phyloP scores from a whole-genome alignment of 2,113 vertebrate genomes.

The Xiphophorus couchianus region DNA sequence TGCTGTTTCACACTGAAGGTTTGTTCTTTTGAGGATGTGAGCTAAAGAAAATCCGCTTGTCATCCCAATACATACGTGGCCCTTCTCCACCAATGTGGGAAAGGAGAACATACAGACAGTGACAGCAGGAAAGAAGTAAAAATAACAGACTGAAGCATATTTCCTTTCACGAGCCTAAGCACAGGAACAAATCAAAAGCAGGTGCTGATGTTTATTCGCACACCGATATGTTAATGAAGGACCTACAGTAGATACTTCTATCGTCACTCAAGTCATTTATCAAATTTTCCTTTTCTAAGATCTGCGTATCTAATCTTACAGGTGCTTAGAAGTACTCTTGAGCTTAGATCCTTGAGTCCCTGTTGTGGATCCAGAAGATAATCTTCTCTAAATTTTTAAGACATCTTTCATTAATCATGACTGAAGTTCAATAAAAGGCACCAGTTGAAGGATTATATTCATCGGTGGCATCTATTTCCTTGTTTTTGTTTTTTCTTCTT shows the following conservation, averaged over 20 bases:
- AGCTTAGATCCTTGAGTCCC: constrained; percentile 11
- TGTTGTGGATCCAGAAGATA: constrained; percentile 41
- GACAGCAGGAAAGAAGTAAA: constrained; percentile 4
- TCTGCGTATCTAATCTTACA: constrained; percentile 1
- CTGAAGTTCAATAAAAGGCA: constrained; percentile 38
- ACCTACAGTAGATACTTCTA: constrained; percentile 3
- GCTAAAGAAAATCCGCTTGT: constrained; percentile 53
- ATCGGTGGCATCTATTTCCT: constrained; percentile 28
- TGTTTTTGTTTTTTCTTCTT: background rate
- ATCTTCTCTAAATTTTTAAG: constrained; percentile 38
- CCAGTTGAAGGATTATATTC: background rate
- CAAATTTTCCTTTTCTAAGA: constrained; percentile 11
- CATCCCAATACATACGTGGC: constrained; percentile 41
- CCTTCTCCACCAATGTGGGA: constrained; percentile 13
- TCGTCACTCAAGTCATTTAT: constrained; percentile 4
- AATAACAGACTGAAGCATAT: background rate
- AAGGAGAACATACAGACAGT: constrained; percentile 1
- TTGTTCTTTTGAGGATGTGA: constrained; percentile 64
- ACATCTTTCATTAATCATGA: constrained; percentile 49
- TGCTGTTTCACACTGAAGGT: constrained; percentile 46
- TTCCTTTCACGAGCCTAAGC: background rate
- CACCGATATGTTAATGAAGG: background rate
- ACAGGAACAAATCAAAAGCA: background rate
- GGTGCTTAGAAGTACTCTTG: constrained; percentile 16
- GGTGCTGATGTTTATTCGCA: background rate